Base-by-base conservation (phyloP, 2,888 invertebrate genomes). In the Thereva unica region DNA sequence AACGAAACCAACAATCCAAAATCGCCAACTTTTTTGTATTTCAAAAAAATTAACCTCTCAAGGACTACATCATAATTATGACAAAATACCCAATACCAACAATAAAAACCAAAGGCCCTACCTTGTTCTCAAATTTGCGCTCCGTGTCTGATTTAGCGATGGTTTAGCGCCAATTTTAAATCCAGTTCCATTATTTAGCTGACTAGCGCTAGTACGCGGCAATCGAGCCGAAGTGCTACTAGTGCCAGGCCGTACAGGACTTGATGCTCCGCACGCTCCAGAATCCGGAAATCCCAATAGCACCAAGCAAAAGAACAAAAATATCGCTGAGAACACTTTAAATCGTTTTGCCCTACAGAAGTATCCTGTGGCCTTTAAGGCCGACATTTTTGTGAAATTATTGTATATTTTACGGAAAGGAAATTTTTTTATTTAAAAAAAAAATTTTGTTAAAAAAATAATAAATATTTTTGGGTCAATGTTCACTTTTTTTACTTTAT, bases 171-270 rank as follows among this genome's bases (percentile, higher is more conserved):
- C 75, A 71, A 76, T 74, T 74, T 79, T 80, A 69, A 77, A 75
- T 74, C 69, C 73, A 64, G 72, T 75, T 61, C 77, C 79, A 75
- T 76, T 78, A 73, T 76, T 78, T 71, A 84, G 76, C 74, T 85
- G 85, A 72, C 81, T 85, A 72, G 87, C 84, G 76, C 87, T 84
- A 71, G 87, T 83, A 71, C 87, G 81, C 61, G 87, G 85, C 69
- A 85, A 78, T 53, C 85, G 82, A 71, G 85, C 79, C 73, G 85
- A 77, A 69, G 76, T 71, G 75, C 78, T 79, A 53, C 77, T 78
- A 72, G 77, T 78, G 64, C 77, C 77, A 61, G 80, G 76, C 65
- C 81, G 76, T 7, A 76, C 74, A 49, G 76, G 74, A 61, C 75
- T 75, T 63, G 75, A 71, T 59, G 73, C 75, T 38, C 70, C 68